Evolutionary conservation across 2,888 invertebrate species (phyloP).

Genomic region (Acheta domesticus): DNA sequence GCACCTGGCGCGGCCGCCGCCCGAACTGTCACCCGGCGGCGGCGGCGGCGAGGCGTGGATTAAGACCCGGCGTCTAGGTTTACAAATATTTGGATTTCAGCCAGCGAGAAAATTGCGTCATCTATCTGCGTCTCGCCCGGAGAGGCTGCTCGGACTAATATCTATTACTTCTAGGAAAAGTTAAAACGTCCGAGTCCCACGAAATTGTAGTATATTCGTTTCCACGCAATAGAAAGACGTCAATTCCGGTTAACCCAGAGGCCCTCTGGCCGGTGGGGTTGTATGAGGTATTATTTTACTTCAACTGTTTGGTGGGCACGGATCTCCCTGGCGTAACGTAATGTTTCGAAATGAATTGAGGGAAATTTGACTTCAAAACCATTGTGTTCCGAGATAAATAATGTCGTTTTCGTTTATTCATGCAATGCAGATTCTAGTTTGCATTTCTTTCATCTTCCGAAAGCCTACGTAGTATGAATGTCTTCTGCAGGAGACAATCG

Average conservation of each 20-base stretch:
- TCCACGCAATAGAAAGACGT: neutral
- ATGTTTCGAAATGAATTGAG: neutral
- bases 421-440: neutral
- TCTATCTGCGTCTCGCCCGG: neutral
- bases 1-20: neutral
- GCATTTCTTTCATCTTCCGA: neutral
- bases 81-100: conserved; percentile 18
- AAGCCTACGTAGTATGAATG: neutral
- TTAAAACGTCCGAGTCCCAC: neutral
- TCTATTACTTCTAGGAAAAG: conserved; percentile 18
- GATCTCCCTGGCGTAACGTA: too few relatives aligned
- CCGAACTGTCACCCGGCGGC: too few relatives aligned
- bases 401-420: neutral
- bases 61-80: neutral
- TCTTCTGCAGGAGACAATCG: neutral
- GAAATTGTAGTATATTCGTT: neutral
- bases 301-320: too few relatives aligned
- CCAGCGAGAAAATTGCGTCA: conserved; percentile 7
- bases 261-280: too few relatives aligned
- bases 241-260: too few relatives aligned
- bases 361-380: neutral
- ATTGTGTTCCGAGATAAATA: neutral
- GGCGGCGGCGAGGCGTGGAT: neutral
- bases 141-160: neutral
- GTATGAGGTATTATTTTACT: too few relatives aligned